phyloP scores from a whole-genome alignment of 2,888 invertebrate genomes.

The Crepidodera aurea region DNA sequence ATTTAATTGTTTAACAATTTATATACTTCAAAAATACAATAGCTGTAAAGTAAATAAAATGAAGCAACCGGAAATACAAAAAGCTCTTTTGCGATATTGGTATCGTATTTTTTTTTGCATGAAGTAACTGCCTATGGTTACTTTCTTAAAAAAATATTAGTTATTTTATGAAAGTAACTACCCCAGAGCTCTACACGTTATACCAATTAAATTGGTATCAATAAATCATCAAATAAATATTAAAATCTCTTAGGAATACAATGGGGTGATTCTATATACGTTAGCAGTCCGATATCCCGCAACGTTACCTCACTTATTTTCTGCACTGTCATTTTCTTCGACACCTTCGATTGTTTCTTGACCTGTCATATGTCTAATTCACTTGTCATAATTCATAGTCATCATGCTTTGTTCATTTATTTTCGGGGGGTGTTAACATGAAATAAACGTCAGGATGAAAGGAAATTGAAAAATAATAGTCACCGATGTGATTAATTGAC shows the following conservation, averaged over 20 bases:
- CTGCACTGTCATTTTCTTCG: constrained; percentile 44
- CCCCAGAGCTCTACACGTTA: too few species aligned
- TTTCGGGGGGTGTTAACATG: constrained; percentile 36
- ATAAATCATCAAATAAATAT: not conserved
- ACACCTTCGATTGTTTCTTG: constrained; percentile 41
- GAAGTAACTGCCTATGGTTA: too few species aligned
- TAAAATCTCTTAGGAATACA: constrained; percentile 4
- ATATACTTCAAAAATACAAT: too few species aligned
- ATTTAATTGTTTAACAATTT: too few species aligned
- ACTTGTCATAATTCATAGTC: constrained; percentile 45
- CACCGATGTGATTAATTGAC: constrained; percentile 28
- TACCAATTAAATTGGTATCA: too few species aligned
- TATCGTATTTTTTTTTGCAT: too few species aligned
- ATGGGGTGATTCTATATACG: constrained; percentile 41
- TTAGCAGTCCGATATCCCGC: constrained; percentile 42
- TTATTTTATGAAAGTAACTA: too few species aligned
- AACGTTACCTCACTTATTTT: constrained; percentile 41
- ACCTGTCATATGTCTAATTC: constrained; percentile 26
- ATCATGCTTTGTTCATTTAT: constrained; percentile 42
- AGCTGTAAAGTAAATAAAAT: too few species aligned
- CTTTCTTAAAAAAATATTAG: too few species aligned
- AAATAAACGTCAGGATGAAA: constrained; percentile 25
- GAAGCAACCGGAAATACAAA: too few species aligned
- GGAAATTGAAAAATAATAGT: constrained; percentile 23
- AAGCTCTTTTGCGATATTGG: too few species aligned